These are phyloP conservation scores for Centroberyx gerrardi DNA, from an alignment of 2,797 vertebrate genomes.

Conservation along the genomic window DNA sequence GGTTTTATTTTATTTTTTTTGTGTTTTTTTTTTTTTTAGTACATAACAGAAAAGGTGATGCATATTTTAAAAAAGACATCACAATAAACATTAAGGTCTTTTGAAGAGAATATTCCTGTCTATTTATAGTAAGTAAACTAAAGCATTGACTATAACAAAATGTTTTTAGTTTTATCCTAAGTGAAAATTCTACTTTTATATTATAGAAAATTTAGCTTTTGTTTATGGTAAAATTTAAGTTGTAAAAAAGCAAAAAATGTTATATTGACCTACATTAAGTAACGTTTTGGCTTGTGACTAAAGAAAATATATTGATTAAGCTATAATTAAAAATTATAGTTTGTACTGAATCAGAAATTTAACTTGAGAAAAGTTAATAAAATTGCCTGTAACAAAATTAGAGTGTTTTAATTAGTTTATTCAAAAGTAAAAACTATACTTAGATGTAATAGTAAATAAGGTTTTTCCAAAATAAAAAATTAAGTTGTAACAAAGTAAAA, in stretches of 20 bases:
- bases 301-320: constrained; percentile 11
- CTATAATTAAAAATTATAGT: neutral
- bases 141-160: no score
- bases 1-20: no score
- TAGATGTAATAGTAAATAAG: constrained; percentile 9
- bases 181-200: neutral
- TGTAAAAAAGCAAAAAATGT: neutral
- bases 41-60: no score
- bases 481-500: constrained; percentile 10
- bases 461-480: neutral
- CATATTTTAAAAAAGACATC: no score
- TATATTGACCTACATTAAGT: neutral
- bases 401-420: constrained; percentile 7
- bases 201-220: constrained; percentile 4
- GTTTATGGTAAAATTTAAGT: neutral
- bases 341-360: constrained; percentile 9
- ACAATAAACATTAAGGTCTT: no score
- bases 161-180: neutral
- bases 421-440: constrained; percentile 6
- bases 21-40: no score
- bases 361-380: constrained; percentile 2
- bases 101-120: no score
- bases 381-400: constrained; percentile 7
- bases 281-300: neutral
- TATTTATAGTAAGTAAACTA: no score